Base-by-base conservation (phyloP, 2,797 vertebrate genomes). In the Nannoperca obscura region DNA sequence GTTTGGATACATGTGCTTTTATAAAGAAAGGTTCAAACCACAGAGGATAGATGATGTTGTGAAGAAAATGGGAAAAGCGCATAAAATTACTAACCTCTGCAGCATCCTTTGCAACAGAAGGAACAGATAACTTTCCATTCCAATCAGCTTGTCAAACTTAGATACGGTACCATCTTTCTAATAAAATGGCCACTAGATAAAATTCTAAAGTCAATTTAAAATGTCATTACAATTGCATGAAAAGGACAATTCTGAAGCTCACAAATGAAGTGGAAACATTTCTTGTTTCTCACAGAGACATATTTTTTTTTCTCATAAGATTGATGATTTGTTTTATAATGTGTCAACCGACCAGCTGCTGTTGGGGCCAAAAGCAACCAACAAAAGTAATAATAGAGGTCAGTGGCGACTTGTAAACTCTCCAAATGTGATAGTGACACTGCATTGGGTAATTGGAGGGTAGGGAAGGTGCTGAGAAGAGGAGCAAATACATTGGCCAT, bases 1-100 rank as follows among this genome's bases (percentile, higher is more conserved):
- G 78, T 82, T 68, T 74, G 72, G 57, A 68, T 59, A 58, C 49
- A 64, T 67, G 57, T 61, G 74, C 59, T 80, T 75, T 65, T 76
- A 63, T 44, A 64, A 67, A 77, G 42, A 22, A 40, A 46, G 40
- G 47, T 44, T 76, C 30, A 72, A 62, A 50, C n/a, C 71, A 46
- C 54, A 30, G 20, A 76, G 71, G 63, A 77, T n/a, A 50, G 59
- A 81, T 78, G 80, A 49, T 54, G 46, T 32, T 60, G 68, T 34
- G 24, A 64, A 34, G 49, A 67, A 89, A 88, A 82, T 82, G 58
- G 24, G 22, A 44, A 61, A 72, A 55, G 57, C 47, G 52, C n/a
- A 19, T 5, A 46, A 38, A 78, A 47, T 76, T 66, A 81, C 58
- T 40, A 47, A 42, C 36, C 27, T 62, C 46, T 44, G 71, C 38